Evolutionary conservation across 2,888 invertebrate genomes (phyloP), one percentile per base, ranked within the genome.

Genomic region (Pammene aurita): DNA sequence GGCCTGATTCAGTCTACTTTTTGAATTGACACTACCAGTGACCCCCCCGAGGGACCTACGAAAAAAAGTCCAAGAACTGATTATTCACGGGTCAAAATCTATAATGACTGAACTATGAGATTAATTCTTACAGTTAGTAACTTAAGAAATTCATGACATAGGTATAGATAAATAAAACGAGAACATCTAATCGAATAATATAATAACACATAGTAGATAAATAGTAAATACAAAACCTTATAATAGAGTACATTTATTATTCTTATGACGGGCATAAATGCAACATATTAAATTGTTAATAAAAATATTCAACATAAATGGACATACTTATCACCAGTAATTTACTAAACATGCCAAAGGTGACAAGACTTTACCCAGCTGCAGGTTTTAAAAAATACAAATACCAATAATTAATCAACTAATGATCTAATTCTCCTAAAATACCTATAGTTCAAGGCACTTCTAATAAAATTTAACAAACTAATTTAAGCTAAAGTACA

Each of bases 181-280:
- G 38, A 2, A 46, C 58, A 67, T 56, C 74, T 75, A 74, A 74
- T 75, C 73, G 70, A 70, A 55, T 75, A 73, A 65, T 64, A 57
- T 75, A 77, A 62, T 76, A 76, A 78, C 77, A 79, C 76, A 72
- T 73, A 74, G 73, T 77, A 77, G 72, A 79, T 80, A 80, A 80
- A 81, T 81, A 81, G 78, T 80, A 80, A 80, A 81, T 81, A 81
- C 76, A 81, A 81, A 81, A 79, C 58, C 71, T 71, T 76, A 72
- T 75, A 77, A 75, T 74, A 72, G 66, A 60, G 66, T 71, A 74
- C 64, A 72, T 61, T 80, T 82, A 82, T 62, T 67, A 70, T 77
- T 80, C 69, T 74, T 77, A 77, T 78, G 82, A 75, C 83, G 81
- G 82, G 67, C 66, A 70, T 70, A 84, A 83, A 84, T 83, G 81